Conservation (phyloP, 2,113 vertebrate species). For the Rhabdomys dilectus region DNA sequence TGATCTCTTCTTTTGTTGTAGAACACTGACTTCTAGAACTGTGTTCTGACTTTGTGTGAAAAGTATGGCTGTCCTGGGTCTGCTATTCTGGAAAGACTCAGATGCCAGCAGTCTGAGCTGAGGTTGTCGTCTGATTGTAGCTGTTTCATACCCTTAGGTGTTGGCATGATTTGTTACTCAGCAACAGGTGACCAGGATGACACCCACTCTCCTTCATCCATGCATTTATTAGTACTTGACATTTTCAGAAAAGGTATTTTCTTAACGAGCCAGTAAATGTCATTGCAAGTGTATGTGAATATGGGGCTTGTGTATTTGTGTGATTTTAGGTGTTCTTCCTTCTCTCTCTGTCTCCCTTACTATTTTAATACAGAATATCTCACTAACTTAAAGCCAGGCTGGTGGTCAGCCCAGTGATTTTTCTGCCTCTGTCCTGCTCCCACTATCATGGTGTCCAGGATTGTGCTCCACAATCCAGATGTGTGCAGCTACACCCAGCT, state of each 20-base stretch:
- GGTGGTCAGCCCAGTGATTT: background rate
- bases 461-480: too few species aligned
- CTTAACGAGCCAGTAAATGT: background rate
- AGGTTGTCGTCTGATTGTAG: background rate
- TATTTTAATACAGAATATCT: background rate
- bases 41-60: background rate
- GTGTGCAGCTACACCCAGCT: background rate
- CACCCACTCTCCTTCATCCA: background rate
- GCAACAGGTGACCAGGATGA: background rate
- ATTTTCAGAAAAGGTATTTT: constrained; percentile 25
- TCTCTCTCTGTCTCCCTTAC: background rate
- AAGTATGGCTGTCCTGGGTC: background rate
- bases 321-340: background rate
- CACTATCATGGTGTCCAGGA: background rate
- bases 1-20: background rate
- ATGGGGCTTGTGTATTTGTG: background rate
- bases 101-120: background rate
- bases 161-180: background rate
- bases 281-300: background rate
- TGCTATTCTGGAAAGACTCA: background rate
- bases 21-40: background rate
- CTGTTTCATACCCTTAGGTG: background rate
- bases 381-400: background rate
- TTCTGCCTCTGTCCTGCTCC: background rate
- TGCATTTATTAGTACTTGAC: background rate